phyloP scores from a whole-genome alignment of 1,140 invertebrate species.

The Drosophila tropicalis region DNA sequence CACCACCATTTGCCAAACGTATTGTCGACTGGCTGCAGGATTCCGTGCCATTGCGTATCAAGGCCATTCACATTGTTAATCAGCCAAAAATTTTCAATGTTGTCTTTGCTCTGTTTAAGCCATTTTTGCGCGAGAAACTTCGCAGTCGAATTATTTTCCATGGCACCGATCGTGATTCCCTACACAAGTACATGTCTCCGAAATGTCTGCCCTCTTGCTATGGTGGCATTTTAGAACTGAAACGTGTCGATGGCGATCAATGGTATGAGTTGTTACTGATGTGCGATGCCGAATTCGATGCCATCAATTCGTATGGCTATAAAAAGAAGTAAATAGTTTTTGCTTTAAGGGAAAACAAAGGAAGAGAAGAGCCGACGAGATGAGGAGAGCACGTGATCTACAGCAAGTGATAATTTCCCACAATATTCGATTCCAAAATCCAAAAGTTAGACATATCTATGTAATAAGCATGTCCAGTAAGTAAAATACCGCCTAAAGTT shows the following conservation, averaged over 20 bases:
- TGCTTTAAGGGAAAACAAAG: too few relatives aligned
- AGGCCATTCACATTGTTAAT: constrained; percentile 94
- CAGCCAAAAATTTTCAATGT: constrained; percentile 95
- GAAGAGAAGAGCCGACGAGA: background rate
- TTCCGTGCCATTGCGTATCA: constrained; percentile 91
- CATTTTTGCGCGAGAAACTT: constrained; percentile 91
- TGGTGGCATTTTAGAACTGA: constrained; percentile 89
- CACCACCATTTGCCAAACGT: constrained; percentile 91
- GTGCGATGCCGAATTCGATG: constrained; percentile 90
- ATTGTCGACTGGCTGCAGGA: constrained; percentile 92
- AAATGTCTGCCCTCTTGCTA: constrained; percentile 91
- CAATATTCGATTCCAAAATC: constrained; percentile 38
- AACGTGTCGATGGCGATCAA: constrained; percentile 86
- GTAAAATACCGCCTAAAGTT: constrained; percentile 59
- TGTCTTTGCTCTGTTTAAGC: constrained; percentile 94
- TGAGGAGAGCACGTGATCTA: constrained; percentile 8
- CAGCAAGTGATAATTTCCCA: constrained; percentile 65
- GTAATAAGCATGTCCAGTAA: constrained; percentile 56
- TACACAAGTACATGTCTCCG: constrained; percentile 91
- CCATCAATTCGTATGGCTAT: constrained; percentile 90
- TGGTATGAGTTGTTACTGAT: constrained; percentile 89
- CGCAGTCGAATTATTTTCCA: constrained; percentile 91
- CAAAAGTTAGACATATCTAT: constrained; percentile 26
- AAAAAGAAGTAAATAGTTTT: constrained; percentile 84
- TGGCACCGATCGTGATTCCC: constrained; percentile 90